Base-by-base conservation (phyloP, 2,888 invertebrate genomes). In the Linnaemya vulpina region DNA sequence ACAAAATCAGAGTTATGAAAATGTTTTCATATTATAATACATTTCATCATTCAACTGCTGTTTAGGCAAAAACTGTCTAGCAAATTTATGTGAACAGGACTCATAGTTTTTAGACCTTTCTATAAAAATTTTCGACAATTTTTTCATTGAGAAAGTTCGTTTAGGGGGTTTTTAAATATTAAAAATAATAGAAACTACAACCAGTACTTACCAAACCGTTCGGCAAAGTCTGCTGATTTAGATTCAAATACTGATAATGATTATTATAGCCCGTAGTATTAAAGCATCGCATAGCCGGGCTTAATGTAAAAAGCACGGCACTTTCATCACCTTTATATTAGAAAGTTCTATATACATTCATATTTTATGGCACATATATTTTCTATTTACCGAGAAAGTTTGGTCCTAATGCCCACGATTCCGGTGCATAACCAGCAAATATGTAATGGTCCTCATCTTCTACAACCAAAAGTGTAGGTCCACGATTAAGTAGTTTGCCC, bases 181-280 rank as follows among this genome's bases (percentile, higher is more conserved):
- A 9, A 25, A 53, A 25, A 53, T 25, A 55, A 22, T 7, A 25
- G 10, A 11, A 55, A 25, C 15, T 13, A 17, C 3, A 7, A 58
- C n/a, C 68, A 15, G 1, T 38, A 93, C 94, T 94, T 89, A 96
- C 95, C 93, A 98, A 91, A 85, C 98, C 98, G 93, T 99, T 99
- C 0, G 98, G 98, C 94, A 99, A 94, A 0, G 98, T 98, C 93
- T 98, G 96, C 87, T 98, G 98, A 88, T 97, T 96, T 83, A 96
- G 94, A 93, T 98, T 98, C 86, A 99, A 94, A 92, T 99, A 99
- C 93, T 97, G 97, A 92, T 95, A 99, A 91, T 98, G 97, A 86
- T 96, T 94, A 92, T 98, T 98, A 92, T 96, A 97, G 0, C 95
- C 95, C 0, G 97, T 97, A 0, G 97, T 93, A 0, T 94, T 94